Evolutionary conservation across 2,888 invertebrate genomes (phyloP).

Genomic region (Microchrysa polita): DNA sequence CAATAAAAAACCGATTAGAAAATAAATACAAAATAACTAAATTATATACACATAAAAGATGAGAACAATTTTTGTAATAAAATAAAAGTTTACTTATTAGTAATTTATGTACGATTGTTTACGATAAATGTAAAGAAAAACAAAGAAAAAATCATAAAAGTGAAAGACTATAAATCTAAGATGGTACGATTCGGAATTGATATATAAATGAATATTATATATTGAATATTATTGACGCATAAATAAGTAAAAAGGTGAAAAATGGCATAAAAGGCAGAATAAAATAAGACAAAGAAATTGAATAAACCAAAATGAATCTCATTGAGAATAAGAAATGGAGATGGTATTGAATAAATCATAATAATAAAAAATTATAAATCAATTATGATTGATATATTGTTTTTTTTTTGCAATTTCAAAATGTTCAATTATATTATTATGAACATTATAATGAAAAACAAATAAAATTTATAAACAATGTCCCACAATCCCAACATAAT

Average conservation of each 20-base stretch:
- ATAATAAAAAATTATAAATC: neutral
- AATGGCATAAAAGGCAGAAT: neutral
- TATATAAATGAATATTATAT: too few species aligned
- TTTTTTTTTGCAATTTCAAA: too few species aligned
- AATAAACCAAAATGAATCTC: slow-evolving; percentile 11
- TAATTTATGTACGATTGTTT: slow-evolving; percentile 23
- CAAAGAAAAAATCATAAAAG: neutral
- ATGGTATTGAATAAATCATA: neutral
- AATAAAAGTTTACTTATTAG: slow-evolving; percentile 27
- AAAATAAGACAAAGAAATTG: neutral
- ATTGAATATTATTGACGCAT: neutral
- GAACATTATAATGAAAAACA: neutral
- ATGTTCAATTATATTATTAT: too few species aligned
- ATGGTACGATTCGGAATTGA: too few species aligned
- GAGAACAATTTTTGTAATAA: slow-evolving; percentile 23
- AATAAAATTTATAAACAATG: neutral
- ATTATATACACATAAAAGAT: neutral
- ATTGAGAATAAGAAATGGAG: neutral
- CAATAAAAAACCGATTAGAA: neutral
- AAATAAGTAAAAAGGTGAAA: neutral
- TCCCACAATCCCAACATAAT: neutral
- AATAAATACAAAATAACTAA: slow-evolving; percentile 1
- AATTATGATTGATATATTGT: neutral
- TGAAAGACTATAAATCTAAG: too few species aligned
- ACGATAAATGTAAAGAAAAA: neutral